Percentiles rank a stretch among this genome's conserved stretches.
Evolutionary conservation across 2,113 vertebrate species (phyloP).

Genomic region (Pardalotus punctatus): DNA sequence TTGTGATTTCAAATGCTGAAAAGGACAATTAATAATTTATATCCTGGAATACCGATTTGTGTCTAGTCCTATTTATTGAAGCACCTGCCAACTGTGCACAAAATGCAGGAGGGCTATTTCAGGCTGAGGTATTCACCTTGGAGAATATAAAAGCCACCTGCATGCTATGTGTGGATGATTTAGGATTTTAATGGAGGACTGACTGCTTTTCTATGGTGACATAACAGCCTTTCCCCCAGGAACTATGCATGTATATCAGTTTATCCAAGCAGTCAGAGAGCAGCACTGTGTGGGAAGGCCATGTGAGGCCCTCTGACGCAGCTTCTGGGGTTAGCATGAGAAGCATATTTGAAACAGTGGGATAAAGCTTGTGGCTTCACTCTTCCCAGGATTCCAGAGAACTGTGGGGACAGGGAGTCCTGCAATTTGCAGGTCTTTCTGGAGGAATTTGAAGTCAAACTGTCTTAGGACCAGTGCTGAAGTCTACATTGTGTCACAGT

Average conservation of each 20-base stretch:
- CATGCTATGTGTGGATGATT: neutral
- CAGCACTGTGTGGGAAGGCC: neutral
- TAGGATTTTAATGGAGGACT: neutral
- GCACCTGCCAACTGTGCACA: neutral
- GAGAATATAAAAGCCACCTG: neutral
- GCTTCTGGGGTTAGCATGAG: neutral
- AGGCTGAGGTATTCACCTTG: neutral
- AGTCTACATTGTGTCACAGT: neutral
- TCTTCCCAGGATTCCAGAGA: neutral
- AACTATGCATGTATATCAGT: neutral
- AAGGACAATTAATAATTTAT: constrained; percentile 7
- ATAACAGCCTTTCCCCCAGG: neutral
- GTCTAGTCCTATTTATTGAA: neutral
- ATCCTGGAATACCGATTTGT: neutral
- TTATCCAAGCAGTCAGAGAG: neutral
- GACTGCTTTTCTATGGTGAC: neutral
- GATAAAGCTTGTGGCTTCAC: neutral
- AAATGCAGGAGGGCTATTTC: neutral
- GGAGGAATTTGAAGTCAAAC: neutral
- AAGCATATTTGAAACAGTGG: neutral
- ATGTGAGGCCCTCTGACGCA: neutral
- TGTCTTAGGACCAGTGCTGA: neutral
- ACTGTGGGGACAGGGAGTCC: neutral
- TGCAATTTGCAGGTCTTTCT: neutral
- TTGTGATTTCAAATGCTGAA: neutral